A percentile compares a stretch with the other conserved stretches of the same genome.
phyloP scores from a whole-genome alignment of 2,113 vertebrate species.

The Amphiprion percula region DNA sequence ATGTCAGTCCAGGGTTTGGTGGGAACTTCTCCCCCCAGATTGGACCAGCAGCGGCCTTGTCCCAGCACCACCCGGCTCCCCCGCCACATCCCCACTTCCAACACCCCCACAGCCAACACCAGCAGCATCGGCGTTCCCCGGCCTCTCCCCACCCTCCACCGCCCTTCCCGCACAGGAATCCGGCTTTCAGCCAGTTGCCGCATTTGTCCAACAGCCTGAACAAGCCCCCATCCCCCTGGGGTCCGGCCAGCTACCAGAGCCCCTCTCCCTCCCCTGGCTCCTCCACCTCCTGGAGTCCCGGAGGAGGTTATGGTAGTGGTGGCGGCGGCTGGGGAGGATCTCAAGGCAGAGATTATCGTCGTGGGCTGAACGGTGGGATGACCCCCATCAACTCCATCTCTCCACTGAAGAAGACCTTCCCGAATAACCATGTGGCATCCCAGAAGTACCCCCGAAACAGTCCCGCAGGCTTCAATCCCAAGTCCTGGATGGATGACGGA shows the following conservation, averaged over 20 bases:
- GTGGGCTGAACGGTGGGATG: slow-evolving; percentile 96
- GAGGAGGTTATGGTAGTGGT: slow-evolving; percentile 92
- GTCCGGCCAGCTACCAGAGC: slow-evolving; percentile 94
- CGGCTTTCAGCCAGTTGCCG: slow-evolving; percentile 96
- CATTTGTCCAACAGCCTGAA: slow-evolving; percentile 98
- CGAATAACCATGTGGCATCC: slow-evolving; percentile 96
- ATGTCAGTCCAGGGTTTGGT: slow-evolving; percentile 97
- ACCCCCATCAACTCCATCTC: slow-evolving; percentile 98
- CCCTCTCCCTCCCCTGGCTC: slow-evolving; percentile 94
- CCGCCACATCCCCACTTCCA: slow-evolving; percentile 98
- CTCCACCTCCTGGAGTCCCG: slow-evolving; percentile 97
- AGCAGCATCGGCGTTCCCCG: slow-evolving; percentile 97
- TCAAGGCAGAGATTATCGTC: slow-evolving; percentile 96
- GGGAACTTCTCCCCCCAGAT: slow-evolving; percentile 99
- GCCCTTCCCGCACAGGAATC: slow-evolving; percentile 95
- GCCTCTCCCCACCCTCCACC: slow-evolving; percentile 96
- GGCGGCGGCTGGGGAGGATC: slow-evolving; percentile 95
- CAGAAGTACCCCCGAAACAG: slow-evolving; percentile 97
- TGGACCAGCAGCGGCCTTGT: slow-evolving; percentile 88
- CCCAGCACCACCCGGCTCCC: slow-evolving; percentile 95
- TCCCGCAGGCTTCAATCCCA: slow-evolving; percentile 94
- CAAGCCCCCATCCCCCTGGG: slow-evolving; percentile 99
- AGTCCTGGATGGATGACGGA: slow-evolving; percentile 99
- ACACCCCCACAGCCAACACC: slow-evolving; percentile 97
- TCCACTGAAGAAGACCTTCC: slow-evolving; percentile 98